A percentile compares a stretch with the other conserved stretches of the same genome.
Evolutionary conservation across 2,797 vertebrate genomes (phyloP).

Genomic region (Tapera naevia): DNA sequence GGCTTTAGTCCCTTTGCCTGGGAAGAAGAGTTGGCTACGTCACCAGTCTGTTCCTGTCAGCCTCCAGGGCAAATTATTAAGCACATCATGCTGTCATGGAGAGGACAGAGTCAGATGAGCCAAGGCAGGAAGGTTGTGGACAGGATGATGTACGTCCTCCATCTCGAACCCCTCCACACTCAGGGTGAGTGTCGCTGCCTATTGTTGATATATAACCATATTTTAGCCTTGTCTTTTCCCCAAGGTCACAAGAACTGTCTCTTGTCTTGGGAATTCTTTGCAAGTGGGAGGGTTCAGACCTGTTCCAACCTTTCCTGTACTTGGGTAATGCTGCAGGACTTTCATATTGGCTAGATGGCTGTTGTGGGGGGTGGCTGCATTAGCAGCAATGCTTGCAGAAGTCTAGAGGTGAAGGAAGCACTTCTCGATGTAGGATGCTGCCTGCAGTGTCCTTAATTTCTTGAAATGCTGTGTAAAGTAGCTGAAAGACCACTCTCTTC

Average conservation of each 20-base stretch:
- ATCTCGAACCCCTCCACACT: neutral
- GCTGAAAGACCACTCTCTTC: slow-evolving; percentile 11
- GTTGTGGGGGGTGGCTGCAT: neutral
- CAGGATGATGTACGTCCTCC: neutral
- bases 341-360: neutral
- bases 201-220: neutral
- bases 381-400: neutral
- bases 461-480: slow-evolving; percentile 14
- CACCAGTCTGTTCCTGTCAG: neutral
- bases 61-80: neutral
- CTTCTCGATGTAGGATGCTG: neutral
- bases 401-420: neutral
- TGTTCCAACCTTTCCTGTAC: neutral
- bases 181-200: neutral
- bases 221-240: neutral
- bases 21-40: neutral
- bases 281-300: neutral
- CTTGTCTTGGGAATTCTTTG: neutral
- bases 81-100: neutral
- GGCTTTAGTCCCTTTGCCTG: neutral
- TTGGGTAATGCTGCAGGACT: neutral
- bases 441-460: neutral
- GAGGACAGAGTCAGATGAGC: neutral
- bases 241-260: neutral
- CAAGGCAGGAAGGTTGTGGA: neutral